Percentiles rank a stretch among this genome's conserved stretches.
Conservation (phyloP, 2,113 vertebrate species). For the Dinomys branickii region DNA sequence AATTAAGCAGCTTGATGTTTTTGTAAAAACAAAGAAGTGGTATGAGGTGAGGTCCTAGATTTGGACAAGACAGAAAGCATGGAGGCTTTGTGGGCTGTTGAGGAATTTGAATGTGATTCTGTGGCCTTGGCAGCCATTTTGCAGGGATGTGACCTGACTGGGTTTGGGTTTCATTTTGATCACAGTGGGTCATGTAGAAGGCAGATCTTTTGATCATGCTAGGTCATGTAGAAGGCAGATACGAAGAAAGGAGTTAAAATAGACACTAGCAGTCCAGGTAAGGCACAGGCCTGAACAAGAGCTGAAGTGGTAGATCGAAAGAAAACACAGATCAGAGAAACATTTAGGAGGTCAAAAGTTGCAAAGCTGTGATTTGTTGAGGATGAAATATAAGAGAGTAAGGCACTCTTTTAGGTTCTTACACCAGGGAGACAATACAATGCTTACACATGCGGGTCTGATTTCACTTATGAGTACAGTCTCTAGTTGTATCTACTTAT, state of each 20-base stretch:
- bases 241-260: background rate
- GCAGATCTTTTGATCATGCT: no score
- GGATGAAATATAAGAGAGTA: background rate
- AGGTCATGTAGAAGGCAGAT: background rate
- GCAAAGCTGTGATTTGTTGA: background rate
- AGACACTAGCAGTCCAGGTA: background rate
- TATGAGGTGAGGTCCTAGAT: constrained; percentile 36
- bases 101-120: constrained; percentile 48
- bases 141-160: constrained; percentile 1
- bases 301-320: background rate
- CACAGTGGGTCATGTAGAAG: background rate
- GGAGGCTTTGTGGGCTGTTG: constrained; percentile 54
- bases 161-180: constrained; percentile 59
- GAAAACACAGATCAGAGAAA: background rate
- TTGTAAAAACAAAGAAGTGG: constrained; percentile 62
- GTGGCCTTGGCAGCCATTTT: constrained; percentile 41
- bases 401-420: background rate
- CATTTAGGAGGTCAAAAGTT: background rate
- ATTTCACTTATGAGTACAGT: no score
- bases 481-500: no score
- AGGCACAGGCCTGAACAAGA: background rate
- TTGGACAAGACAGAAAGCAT: constrained; percentile 63
- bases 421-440: no score
- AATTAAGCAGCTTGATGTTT: constrained; percentile 10
- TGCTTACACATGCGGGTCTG: no score